These are phyloP conservation scores for Mactromeris polynyma DNA, from an alignment of 2,888 invertebrate genomes.

Conservation along the genomic window DNA sequence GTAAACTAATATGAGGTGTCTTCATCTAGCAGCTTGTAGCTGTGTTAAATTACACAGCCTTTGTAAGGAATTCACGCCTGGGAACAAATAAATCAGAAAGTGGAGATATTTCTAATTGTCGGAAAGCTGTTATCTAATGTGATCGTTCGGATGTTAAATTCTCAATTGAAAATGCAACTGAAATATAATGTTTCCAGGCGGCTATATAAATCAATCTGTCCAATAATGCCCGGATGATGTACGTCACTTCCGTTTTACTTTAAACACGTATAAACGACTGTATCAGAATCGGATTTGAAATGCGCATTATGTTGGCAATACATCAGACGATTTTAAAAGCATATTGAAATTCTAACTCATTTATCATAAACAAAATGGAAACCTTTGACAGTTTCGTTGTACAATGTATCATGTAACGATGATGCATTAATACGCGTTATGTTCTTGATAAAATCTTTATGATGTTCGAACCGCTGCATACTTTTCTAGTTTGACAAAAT, in stretches of 20 bases:
- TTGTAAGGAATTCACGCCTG: no score
- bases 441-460: not conserved
- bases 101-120: not conserved
- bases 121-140: not conserved
- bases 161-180: not conserved
- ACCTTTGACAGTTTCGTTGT: slow-evolving; percentile 1
- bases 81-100: not conserved
- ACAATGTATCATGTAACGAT: not conserved
- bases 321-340: not conserved
- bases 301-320: not conserved
- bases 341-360: not conserved
- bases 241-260: not conserved
- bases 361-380: not conserved
- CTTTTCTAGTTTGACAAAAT: not conserved
- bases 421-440: not conserved
- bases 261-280: not conserved
- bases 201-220: not conserved
- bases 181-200: not conserved
- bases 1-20: no score
- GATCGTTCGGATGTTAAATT: not conserved
- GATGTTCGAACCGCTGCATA: not conserved
- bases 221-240: not conserved
- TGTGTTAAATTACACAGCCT: no score
- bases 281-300: not conserved
- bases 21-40: no score